A percentile compares a stretch with the other conserved stretches of the same genome.
phyloP scores from a whole-genome alignment of 2,113 vertebrate species.

The Phocoena phocoena region DNA sequence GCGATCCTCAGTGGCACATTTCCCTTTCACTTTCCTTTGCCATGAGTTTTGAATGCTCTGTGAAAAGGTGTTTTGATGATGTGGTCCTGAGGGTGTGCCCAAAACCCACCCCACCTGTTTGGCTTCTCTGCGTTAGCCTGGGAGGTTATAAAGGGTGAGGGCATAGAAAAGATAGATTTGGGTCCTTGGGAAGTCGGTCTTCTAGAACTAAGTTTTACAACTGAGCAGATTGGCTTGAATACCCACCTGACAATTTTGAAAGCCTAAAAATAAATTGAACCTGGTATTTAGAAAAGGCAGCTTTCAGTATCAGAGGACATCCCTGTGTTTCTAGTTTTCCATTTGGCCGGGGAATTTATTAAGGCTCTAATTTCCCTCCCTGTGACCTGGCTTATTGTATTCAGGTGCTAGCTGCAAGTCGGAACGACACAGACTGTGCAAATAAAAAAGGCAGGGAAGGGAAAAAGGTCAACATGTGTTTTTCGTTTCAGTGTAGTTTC shows the following conservation, averaged over 20 bases:
- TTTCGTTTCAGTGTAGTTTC: slow-evolving; percentile 47
- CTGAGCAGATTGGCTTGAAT: slow-evolving; percentile 5
- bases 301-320: neutral
- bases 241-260: slow-evolving; percentile 3
- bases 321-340: neutral
- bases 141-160: neutral
- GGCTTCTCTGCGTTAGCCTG: neutral
- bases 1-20: neutral
- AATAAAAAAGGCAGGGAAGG: neutral
- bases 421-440: neutral
- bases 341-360: neutral
- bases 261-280: slow-evolving; percentile 42
- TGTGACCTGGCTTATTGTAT: neutral
- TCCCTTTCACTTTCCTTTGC: neutral
- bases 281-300: neutral
- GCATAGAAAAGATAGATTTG: neutral
- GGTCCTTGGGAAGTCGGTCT: neutral
- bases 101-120: neutral
- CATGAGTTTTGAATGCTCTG: slow-evolving; percentile 7
- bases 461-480: slow-evolving; percentile 30
- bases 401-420: slow-evolving; percentile 50
- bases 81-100: slow-evolving; percentile 43
- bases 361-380: slow-evolving; percentile 16
- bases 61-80: slow-evolving; percentile 49
- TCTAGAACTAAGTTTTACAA: neutral